Evolutionary conservation across 2,797 vertebrate genomes (phyloP).

Genomic region (Bradypodion ventrale): DNA sequence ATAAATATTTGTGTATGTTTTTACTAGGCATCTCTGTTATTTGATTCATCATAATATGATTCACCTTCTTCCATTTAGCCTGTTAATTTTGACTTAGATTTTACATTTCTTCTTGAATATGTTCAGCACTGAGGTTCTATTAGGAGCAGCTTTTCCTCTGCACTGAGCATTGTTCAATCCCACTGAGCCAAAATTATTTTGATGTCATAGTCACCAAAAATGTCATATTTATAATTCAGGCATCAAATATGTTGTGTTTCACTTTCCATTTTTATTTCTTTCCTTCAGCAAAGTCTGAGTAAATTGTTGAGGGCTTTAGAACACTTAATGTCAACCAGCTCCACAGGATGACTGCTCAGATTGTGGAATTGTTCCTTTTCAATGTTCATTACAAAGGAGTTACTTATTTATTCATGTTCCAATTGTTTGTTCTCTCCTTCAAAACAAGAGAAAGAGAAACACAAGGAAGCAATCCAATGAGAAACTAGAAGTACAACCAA

Average conservation of each 20-base stretch:
- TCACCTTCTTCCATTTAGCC: slow-evolving; percentile 4
- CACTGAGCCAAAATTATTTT: not conserved
- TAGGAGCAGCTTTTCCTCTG: not conserved
- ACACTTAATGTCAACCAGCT: not conserved
- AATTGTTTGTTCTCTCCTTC: too few relatives aligned
- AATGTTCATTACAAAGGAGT: not conserved
- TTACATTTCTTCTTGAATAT: not conserved
- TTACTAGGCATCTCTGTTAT: not conserved
- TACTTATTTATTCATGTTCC: not conserved
- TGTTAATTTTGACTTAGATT: not conserved
- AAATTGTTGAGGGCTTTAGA: not conserved
- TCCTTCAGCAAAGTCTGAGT: not conserved
- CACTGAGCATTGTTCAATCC: not conserved
- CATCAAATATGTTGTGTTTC: not conserved
- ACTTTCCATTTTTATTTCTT: not conserved
- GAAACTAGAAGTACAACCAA: too few relatives aligned
- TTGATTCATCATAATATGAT: slow-evolving; percentile 23
- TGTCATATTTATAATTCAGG: not conserved
- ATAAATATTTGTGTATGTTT: not conserved
- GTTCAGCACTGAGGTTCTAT: not conserved
- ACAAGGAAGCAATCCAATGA: too few relatives aligned
- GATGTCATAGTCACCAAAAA: not conserved
- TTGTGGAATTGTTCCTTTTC: not conserved
- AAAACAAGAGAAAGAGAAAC: too few relatives aligned
- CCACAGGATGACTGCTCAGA: not conserved